phyloP scores from a whole-genome alignment of 1,140 invertebrate genomes.

The Leptopilina clavipes region DNA sequence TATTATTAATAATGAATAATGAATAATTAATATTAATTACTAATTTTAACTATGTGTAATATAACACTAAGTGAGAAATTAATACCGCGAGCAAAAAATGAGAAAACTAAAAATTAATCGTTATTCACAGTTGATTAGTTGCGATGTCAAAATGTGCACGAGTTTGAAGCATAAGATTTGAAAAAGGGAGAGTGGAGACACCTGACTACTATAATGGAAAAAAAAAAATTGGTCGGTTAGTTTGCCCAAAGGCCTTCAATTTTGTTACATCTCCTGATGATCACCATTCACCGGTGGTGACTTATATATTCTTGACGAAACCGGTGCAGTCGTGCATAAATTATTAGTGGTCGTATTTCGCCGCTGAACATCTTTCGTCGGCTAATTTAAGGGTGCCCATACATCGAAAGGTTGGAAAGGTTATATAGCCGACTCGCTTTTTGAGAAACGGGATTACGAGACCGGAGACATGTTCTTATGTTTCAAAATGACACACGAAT shows the following conservation, averaged over 20 bases:
- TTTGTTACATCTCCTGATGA: slow-evolving; percentile 30
- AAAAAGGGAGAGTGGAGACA: not conserved
- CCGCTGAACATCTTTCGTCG: slow-evolving; percentile 33
- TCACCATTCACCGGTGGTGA: slow-evolving; percentile 3
- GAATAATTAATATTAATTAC: too few species aligned
- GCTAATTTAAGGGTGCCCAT: slow-evolving; percentile 45
- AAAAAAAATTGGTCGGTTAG: slow-evolving; percentile 31
- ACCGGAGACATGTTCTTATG: slow-evolving; percentile 49
- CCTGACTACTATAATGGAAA: slow-evolving; percentile 7
- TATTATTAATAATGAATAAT: too few species aligned
- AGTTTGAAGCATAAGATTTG: not conserved
- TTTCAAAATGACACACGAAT: slow-evolving; percentile 46
- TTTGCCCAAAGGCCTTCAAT: slow-evolving; percentile 13
- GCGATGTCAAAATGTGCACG: not conserved
- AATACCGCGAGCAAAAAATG: not conserved
- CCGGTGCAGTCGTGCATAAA: slow-evolving; percentile 32
- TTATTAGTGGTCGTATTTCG: slow-evolving; percentile 34
- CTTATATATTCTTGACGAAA: slow-evolving; percentile 1
- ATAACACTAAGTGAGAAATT: not conserved
- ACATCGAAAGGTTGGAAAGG: slow-evolving; percentile 46
- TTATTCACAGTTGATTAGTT: slow-evolving; percentile 1
- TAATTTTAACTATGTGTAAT: too few species aligned
- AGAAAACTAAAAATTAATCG: not conserved
- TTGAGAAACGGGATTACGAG: slow-evolving; percentile 53
- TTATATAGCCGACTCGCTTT: slow-evolving; percentile 49